A percentile compares a stretch with the other conserved stretches of the same genome.
phyloP scores from a whole-genome alignment of 2,113 vertebrate species.

The Lepus europaeus region DNA sequence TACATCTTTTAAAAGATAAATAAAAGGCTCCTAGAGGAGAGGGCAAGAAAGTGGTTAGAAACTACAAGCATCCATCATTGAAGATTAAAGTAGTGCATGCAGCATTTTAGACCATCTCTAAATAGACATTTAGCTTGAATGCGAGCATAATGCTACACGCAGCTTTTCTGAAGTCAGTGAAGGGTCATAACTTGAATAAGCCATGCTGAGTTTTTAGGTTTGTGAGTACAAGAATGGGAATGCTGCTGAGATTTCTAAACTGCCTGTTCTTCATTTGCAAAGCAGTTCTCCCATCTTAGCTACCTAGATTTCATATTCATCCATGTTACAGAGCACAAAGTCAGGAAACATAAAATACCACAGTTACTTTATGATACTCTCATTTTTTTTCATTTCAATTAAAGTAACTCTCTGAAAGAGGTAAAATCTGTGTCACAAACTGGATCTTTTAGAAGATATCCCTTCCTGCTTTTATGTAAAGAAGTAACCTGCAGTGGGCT shows the following conservation, averaged over 20 bases:
- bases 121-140: conserved; percentile 26
- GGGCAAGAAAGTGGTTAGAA: not conserved
- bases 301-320: not conserved
- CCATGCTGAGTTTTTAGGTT: not conserved
- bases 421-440: conserved; percentile 38
- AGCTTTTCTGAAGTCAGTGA: conserved; percentile 7
- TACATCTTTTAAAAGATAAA: no score
- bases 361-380: not conserved
- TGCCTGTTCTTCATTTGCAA: not conserved
- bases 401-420: conserved; percentile 36
- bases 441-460: conserved; percentile 22
- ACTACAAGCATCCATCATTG: not conserved
- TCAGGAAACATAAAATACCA: conserved; percentile 7
- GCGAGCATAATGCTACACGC: not conserved
- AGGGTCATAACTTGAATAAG: not conserved
- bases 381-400: conserved; percentile 27
- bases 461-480: not conserved
- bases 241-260: conserved; percentile 12
- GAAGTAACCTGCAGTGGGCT: not conserved
- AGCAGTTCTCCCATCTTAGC: not conserved
- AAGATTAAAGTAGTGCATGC: not conserved
- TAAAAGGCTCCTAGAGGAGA: no score
- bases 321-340: not conserved
- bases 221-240: not conserved
- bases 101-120: conserved; percentile 11